A percentile compares a stretch with the other conserved stretches of the same genome.
Conservation (phyloP, 2,797 vertebrate genomes). For the Ciconia nigra region DNA sequence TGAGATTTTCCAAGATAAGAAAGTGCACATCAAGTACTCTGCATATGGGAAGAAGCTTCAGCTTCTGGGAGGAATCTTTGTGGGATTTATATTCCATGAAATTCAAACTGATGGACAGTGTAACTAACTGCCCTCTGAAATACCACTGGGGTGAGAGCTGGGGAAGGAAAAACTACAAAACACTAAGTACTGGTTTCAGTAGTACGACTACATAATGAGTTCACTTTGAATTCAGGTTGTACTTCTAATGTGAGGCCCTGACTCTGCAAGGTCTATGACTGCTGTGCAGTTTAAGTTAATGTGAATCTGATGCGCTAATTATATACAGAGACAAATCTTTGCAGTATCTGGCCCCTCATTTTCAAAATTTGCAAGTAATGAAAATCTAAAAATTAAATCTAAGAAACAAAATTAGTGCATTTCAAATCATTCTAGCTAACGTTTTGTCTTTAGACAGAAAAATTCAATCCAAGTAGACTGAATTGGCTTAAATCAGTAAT, state of each 20-base stretch:
- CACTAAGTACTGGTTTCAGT: slow-evolving; percentile 49
- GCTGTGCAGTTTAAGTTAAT: not conserved
- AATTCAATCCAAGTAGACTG: slow-evolving; percentile 27
- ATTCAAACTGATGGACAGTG: not conserved
- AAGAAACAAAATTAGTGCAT: slow-evolving; percentile 67
- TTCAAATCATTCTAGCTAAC: slow-evolving; percentile 47
- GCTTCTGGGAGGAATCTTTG: not conserved
- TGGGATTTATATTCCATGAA: not conserved
- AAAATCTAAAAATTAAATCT: slow-evolving; percentile 52
- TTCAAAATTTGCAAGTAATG: slow-evolving; percentile 43
- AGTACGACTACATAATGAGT: slow-evolving; percentile 37
- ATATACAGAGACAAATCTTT: not conserved
- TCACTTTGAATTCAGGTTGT: slow-evolving; percentile 2
- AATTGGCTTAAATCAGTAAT: slow-evolving; percentile 31
- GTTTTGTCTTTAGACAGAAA: slow-evolving; percentile 23
- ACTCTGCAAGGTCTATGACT: not conserved
- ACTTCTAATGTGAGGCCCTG: not conserved
- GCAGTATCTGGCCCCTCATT: not conserved
- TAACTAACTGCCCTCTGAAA: not conserved
- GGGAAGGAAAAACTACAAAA: not conserved
- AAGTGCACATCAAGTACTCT: slow-evolving; percentile 38
- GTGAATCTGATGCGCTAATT: not conserved
- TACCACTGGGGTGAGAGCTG: not conserved
- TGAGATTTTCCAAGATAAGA: slow-evolving; percentile 11
- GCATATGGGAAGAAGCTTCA: not conserved